These are phyloP conservation scores for Unio pictorum DNA, from an alignment of 2,888 invertebrate species.

Conservation along the genomic window DNA sequence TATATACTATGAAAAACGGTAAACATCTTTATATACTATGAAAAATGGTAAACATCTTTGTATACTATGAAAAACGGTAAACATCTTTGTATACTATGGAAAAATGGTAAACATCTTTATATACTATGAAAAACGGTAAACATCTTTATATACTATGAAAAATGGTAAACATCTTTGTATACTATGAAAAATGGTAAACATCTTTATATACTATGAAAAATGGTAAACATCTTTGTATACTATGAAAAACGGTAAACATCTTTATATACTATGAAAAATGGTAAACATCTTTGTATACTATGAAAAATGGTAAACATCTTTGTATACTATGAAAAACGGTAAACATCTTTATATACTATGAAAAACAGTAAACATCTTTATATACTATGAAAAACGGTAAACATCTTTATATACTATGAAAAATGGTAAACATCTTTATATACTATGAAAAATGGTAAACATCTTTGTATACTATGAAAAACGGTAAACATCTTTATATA, in stretches of 20 bases:
- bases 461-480: conserved; percentile 55
- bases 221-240: too few species aligned
- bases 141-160: not conserved
- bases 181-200: conserved; percentile 57
- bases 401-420: conserved; percentile 55
- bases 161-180: too few species aligned
- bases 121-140: conserved; percentile 58
- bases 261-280: not conserved
- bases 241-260: conserved; percentile 56
- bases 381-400: too few species aligned
- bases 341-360: too few species aligned
- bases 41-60: too few species aligned
- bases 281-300: too few species aligned
- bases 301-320: conserved; percentile 48
- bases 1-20: conserved; percentile 58
- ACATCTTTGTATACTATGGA: conserved; percentile 4
- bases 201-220: not conserved
- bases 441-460: too few species aligned
- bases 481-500: conserved; percentile 39
- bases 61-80: conserved; percentile 57
- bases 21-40: conserved; percentile 13
- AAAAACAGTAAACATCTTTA: conserved; percentile 46
- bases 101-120: too few species aligned
- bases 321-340: not conserved
- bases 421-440: conserved; percentile 43